Conservation (phyloP, 2,113 vertebrate genomes). For the Leucosticte australis region DNA sequence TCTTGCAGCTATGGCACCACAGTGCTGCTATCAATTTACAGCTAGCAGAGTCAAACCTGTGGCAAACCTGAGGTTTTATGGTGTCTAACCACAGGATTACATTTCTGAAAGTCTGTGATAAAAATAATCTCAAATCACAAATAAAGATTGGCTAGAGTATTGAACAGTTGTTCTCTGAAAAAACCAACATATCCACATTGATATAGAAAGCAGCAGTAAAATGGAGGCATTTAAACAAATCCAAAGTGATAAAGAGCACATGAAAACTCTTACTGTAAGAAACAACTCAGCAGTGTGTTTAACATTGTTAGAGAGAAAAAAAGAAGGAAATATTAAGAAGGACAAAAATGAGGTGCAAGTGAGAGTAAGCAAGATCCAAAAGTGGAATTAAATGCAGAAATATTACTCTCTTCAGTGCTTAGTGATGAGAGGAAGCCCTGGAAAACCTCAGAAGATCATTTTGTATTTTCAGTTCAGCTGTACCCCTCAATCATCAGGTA, state of each 20-base stretch:
- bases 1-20: not conserved
- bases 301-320: not conserved
- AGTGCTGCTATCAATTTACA: not conserved
- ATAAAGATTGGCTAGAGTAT: not conserved
- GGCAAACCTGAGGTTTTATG: not conserved
- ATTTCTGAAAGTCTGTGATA: not conserved
- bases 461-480: not conserved
- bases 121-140: not conserved
- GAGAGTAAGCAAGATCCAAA: not conserved
- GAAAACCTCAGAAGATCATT: fast-evolving
- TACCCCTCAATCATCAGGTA: not conserved
- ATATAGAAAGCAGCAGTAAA: not conserved
- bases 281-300: not conserved
- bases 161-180: not conserved
- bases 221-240: not conserved
- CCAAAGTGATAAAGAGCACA: not conserved
- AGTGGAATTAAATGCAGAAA: not conserved
- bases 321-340: not conserved
- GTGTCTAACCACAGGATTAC: not conserved
- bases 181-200: not conserved
- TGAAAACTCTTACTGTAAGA: not conserved
- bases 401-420: not conserved
- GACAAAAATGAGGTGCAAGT: not conserved
- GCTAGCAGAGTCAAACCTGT: not conserved
- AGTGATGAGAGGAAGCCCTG: not conserved